Conservation (phyloP, 2,888 invertebrate species). For the Microctonus aethiopoides region DNA sequence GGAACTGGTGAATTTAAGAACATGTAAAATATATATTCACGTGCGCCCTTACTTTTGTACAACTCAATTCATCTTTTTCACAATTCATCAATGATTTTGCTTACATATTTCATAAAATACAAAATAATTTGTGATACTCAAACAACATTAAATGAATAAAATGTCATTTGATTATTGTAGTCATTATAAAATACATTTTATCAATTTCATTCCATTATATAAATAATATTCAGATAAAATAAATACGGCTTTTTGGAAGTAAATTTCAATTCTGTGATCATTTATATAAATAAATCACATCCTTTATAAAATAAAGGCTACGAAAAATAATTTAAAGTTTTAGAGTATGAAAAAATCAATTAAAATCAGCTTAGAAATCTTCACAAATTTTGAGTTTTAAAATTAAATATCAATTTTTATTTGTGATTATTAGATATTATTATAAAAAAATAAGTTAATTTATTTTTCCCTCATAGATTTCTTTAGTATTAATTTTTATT, state of each 20-base stretch:
- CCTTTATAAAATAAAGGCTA: too few relatives aligned
- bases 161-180: neutral
- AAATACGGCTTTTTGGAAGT: too few relatives aligned
- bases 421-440: too few relatives aligned
- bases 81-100: neutral
- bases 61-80: neutral
- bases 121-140: neutral
- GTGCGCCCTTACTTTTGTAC: neutral
- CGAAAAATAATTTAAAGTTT: too few relatives aligned
- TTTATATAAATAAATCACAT: too few relatives aligned
- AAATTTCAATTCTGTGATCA: too few relatives aligned
- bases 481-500: neutral
- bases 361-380: too few relatives aligned
- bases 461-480: neutral
- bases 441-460: too few relatives aligned
- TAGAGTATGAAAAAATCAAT: too few relatives aligned
- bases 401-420: too few relatives aligned
- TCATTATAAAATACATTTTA: neutral
- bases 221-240: neutral
- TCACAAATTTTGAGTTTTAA: too few relatives aligned
- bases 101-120: neutral
- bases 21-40: slow-evolving; percentile 69
- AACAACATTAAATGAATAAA: too few relatives aligned
- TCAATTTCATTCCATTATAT: neutral
- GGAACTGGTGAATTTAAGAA: slow-evolving; percentile 81